phyloP scores from a whole-genome alignment of 2,797 vertebrate species.

The Carapus acus region DNA sequence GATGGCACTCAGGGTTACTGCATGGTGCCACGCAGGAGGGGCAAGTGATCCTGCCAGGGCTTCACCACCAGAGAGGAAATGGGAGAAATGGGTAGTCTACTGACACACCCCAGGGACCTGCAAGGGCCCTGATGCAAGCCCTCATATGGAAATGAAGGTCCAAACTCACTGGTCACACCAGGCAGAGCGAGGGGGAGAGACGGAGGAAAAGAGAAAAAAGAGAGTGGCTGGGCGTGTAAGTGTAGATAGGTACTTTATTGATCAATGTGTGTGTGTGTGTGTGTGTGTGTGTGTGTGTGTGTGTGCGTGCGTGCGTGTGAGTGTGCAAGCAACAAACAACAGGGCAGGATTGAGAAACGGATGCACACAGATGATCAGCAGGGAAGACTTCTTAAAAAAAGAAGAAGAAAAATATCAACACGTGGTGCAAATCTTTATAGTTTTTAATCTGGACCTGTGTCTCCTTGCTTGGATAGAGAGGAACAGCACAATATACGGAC shows the following conservation, averaged over 20 bases:
- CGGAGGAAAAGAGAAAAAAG: not conserved
- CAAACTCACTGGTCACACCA: conserved; percentile 54
- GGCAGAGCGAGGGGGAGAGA: conserved; percentile 3
- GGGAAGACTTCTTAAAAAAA: too few species aligned
- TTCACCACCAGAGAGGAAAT: conserved; percentile 82
- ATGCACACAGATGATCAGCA: too few species aligned
- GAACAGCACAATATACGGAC: too few species aligned
- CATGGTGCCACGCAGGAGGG: conserved; percentile 71
- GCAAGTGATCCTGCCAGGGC: conserved; percentile 75
- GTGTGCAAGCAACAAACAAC: conserved; percentile 34
- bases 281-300: too few species aligned
- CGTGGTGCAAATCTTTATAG: too few species aligned
- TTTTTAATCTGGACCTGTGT: too few species aligned
- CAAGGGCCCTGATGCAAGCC: conserved; percentile 77
- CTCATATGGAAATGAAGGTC: conserved; percentile 93
- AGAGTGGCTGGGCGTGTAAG: not conserved
- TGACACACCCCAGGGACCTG: conserved; percentile 74
- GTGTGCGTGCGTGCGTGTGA: conserved; percentile 17
- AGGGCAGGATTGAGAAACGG: too few species aligned
- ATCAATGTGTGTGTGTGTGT: too few species aligned
- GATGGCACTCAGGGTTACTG: conserved; percentile 48
- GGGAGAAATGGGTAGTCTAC: conserved; percentile 84
- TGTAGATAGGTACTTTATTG: too few species aligned
- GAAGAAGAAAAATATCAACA: too few species aligned
- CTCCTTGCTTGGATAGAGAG: too few species aligned